A percentile compares a stretch with the other conserved stretches of the same genome.
These are phyloP conservation scores for Sylvilagus bachmani DNA, from an alignment of 2,113 vertebrate species.

Conservation along the genomic window DNA sequence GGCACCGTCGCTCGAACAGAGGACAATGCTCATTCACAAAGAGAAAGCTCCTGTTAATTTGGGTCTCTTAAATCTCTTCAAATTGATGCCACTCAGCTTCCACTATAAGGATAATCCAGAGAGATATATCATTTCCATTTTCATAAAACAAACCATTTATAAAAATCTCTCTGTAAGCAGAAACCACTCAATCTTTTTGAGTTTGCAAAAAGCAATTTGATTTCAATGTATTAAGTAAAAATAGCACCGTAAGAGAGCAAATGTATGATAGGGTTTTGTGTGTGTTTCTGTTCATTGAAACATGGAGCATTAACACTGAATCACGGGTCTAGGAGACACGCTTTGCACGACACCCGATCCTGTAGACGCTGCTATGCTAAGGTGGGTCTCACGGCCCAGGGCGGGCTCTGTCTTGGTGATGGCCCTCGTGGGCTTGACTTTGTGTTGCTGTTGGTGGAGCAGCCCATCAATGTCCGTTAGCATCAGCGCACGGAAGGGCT, in stretches of 20 bases:
- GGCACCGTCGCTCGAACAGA: neutral
- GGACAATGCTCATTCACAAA: neutral
- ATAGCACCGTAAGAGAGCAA: slow-evolving; percentile 30
- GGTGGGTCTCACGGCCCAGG: too few species aligned
- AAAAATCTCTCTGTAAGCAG: slow-evolving; percentile 31
- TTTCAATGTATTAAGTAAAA: slow-evolving; percentile 59
- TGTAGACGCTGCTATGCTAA: too few species aligned
- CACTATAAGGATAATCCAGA: slow-evolving; percentile 41
- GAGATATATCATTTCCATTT: slow-evolving; percentile 52
- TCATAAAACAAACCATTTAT: slow-evolving; percentile 43
- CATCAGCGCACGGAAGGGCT: too few species aligned
- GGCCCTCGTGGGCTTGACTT: too few species aligned
- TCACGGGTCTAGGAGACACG: neutral
- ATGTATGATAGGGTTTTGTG: neutral
- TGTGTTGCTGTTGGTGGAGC: too few species aligned
- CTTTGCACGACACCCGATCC: too few species aligned
- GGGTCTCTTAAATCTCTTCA: slow-evolving; percentile 36
- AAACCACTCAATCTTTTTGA: neutral
- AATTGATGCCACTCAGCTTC: slow-evolving; percentile 22
- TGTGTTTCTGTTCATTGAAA: neutral
- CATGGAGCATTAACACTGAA: neutral
- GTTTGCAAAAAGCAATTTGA: slow-evolving; percentile 47
- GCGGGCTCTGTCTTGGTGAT: too few species aligned
- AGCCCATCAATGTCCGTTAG: too few species aligned
- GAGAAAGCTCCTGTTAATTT: slow-evolving; percentile 22